These are phyloP conservation scores for Copidosoma aretas DNA, from an alignment of 2,888 invertebrate species.

Conservation along the genomic window DNA sequence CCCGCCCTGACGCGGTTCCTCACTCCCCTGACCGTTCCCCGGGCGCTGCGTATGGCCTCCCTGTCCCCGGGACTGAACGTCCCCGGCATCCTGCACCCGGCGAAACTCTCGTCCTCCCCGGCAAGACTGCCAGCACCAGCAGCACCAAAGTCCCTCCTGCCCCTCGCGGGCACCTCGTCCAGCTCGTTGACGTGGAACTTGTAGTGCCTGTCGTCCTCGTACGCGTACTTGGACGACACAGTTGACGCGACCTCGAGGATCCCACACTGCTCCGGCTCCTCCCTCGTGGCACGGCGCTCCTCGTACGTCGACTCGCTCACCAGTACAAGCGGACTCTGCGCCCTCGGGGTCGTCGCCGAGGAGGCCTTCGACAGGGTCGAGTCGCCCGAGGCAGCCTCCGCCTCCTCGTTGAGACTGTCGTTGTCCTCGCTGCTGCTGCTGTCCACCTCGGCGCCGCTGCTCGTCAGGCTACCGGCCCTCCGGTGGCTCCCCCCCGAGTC, in stretches of 20 bases:
- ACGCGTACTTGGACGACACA: conserved; percentile 64
- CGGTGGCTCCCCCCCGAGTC: conserved; percentile 55
- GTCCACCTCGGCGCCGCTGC: conserved; percentile 72
- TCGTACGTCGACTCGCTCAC: conserved; percentile 75
- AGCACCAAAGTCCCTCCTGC: neutral
- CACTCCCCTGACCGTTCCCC: conserved; percentile 92
- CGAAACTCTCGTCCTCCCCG: conserved; percentile 74
- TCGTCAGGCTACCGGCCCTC: conserved; percentile 67
- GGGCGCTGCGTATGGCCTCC: conserved; percentile 86
- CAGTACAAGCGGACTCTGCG: conserved; percentile 55
- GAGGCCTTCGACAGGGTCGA: conserved; percentile 53
- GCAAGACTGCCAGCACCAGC: too few species aligned
- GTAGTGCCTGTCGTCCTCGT: conserved; percentile 81
- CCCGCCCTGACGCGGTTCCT: conserved; percentile 94
- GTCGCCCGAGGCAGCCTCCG: conserved; percentile 48
- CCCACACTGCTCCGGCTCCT: conserved; percentile 62
- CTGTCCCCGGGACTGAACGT: conserved; percentile 66
- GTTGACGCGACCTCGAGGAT: conserved; percentile 47
- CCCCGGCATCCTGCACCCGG: conserved; percentile 78
- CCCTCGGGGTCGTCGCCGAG: conserved; percentile 39
- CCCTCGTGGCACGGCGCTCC: too few species aligned
- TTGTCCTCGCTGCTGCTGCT: conserved; percentile 78
- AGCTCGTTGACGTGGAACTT: conserved; percentile 82
- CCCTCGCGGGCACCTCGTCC: conserved; percentile 50
- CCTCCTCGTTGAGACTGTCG: conserved; percentile 20